These are phyloP conservation scores for Muscicapa adusta DNA, from an alignment of 2,113 vertebrate species.

Conservation along the genomic window DNA sequence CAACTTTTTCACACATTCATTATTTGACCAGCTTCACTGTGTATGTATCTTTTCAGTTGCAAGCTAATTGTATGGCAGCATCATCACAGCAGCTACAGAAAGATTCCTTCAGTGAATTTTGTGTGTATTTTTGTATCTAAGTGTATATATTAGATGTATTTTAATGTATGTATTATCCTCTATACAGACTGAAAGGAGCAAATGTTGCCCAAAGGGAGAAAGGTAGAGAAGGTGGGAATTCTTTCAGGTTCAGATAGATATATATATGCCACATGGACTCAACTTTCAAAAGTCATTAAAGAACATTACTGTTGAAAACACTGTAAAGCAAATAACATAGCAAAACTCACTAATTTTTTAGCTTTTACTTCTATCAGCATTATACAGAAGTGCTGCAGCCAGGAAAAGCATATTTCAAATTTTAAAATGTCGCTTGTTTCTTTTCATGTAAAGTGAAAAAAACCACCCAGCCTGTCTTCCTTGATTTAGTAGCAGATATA, in stretches of 20 bases:
- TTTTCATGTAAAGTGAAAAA: neutral
- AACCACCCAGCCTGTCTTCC: neutral
- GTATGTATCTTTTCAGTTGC: neutral
- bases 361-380: neutral
- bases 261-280: neutral
- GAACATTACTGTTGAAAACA: neutral
- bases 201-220: neutral
- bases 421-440: neutral
- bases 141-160: neutral
- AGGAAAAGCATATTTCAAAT: neutral
- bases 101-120: neutral
- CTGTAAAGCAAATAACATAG: neutral
- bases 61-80: neutral
- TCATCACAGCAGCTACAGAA: neutral
- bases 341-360: neutral
- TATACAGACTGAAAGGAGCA: neutral
- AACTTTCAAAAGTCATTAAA: neutral
- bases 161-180: neutral
- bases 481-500: neutral
- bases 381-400: neutral
- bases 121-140: neutral
- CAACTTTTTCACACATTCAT: neutral
- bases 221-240: neutral
- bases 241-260: neutral
- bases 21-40: neutral